Evolutionary conservation across 2,888 invertebrate genomes (phyloP), one percentile per base, ranked within the genome.

Genomic region (Trypoxylon attenuatum): DNA sequence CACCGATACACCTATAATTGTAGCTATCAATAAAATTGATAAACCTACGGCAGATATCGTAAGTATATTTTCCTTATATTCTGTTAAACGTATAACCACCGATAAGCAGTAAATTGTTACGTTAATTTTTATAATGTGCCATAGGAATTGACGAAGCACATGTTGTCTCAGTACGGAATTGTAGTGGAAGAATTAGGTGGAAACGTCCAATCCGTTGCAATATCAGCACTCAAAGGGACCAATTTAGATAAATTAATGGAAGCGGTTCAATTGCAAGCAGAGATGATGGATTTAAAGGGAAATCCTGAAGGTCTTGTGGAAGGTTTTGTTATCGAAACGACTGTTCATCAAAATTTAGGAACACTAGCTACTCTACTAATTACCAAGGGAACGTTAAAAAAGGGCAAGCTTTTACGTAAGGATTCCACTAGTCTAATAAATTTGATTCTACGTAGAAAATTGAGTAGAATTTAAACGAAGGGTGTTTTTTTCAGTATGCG

Each of bases 11-110:
- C 97, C 98, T 0, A 93, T 99, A 27, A 92, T 99, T 81, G 97
- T 99, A 75, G 99, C 99, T 27, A 93, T 99, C 73, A 99, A 99
- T 89, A 99, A 99, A 90, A 96, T 98, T 81, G 99, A 99, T 89
- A 96, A 97, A 83, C 93, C 94, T 61, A 92, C 92, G 84, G 95
- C 95, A 65, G 92, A 98, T 90, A 91, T 97, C 88, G 96, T 96
- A 90, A 90, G 92, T 90, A 89, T 78, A 60, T 29, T 21, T 29
- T 16, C 33, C 8, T 38, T 38, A 19, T 8, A 16, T 18, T 38
- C 4, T n/a, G 2, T 1, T n/a, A 15, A 5, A n/a, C 6, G 3
- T 13, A 27, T n/a, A 39, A 10, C 5, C n/a, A 5, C n/a, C 0
- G 8, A 0, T 18, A 10, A 51, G 5, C 8, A 13, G 1, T 25